Base-by-base conservation (phyloP, 2,888 invertebrate species). In the Trichacis sp. region DNA sequence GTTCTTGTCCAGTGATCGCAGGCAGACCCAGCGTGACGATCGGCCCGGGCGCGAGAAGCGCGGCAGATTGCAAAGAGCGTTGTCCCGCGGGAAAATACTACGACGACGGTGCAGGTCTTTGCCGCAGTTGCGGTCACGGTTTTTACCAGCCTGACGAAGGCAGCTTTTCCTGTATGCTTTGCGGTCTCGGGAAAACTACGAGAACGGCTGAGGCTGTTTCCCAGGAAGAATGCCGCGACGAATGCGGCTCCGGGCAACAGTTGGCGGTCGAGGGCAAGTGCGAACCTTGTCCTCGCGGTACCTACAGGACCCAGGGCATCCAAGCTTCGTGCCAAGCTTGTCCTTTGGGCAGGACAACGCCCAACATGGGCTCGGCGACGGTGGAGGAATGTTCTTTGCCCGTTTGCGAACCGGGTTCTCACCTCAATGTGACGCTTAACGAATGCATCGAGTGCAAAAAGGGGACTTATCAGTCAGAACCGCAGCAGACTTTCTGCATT, bases 61-160 rank as follows among this genome's bases (percentile, higher is more conserved):
- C 94, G 20, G 91, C 92, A 14, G 94, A 95, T 81, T 96, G 96
- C 81, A 96, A 96, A 87, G 96, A 96, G 85, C 90, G 94, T 68
- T 98, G 97, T 80, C 94, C 95, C 2, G 93, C 95, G 63, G 97
- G 97, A 63, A 96, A 97, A 86, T 97, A 93, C 85, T 95, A 95
- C 85, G 96, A 97, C 79, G 93, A 94, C 36, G 91, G 92, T 42
- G 92, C 93, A 0, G 96, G 95, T 40, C 87, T 95, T 1, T 98
- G 98, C 79, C 88, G 94, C 51, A 93, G 93, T 71, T 98, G 98
- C 81, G 97, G 97, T 0, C 94, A 96, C 78, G 97, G 97, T 1
- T 96, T 95, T 79, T 98, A 92, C 85, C 98, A 97, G 81, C 91
- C 96, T 0, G 89, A 90, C 33, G 96, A 96, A 85, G 96, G 96